A percentile compares a stretch with the other conserved stretches of the same genome.
Evolutionary conservation across 1,140 invertebrate genomes (phyloP).

Genomic region (Campoletis sonorensis): DNA sequence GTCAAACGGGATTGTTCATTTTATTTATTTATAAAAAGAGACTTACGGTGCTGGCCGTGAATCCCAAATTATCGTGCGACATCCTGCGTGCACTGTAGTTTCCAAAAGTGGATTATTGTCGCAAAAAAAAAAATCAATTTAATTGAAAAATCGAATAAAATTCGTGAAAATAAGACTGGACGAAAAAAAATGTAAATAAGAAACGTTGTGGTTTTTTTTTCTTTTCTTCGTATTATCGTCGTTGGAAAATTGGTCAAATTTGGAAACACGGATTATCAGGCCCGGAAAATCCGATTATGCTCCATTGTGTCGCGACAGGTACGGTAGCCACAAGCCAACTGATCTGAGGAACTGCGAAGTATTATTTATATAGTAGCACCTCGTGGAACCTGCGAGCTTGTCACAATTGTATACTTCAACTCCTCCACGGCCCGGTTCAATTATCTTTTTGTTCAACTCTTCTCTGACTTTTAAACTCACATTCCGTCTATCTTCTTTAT

Average conservation of each 20-base stretch:
- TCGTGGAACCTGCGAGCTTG: slow-evolving; percentile 39
- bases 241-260: slow-evolving; percentile 17
- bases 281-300: slow-evolving; percentile 56
- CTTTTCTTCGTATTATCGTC: neutral
- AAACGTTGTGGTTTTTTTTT: too few relatives aligned
- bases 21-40: too few relatives aligned
- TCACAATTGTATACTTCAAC: slow-evolving; percentile 24
- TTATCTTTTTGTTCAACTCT: slow-evolving; percentile 38
- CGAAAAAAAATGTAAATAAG: slow-evolving; percentile 29
- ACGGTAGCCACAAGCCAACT: slow-evolving; percentile 71
- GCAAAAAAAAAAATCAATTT: neutral
- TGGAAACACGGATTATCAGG: slow-evolving; percentile 34
- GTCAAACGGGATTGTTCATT: neutral
- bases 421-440: slow-evolving; percentile 25
- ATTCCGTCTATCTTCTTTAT: neutral
- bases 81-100: slow-evolving; percentile 53
- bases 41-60: slow-evolving; percentile 71
- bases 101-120: neutral
- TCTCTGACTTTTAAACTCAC: neutral
- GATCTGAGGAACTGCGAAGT: slow-evolving; percentile 67
- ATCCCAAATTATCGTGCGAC: slow-evolving; percentile 72
- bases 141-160: neutral
- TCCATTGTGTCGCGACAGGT: slow-evolving; percentile 68
- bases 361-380: slow-evolving; percentile 71
- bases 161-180: neutral